phyloP scores from a whole-genome alignment of 2,888 invertebrate species.

The Pristionchus entomophagus region DNA sequence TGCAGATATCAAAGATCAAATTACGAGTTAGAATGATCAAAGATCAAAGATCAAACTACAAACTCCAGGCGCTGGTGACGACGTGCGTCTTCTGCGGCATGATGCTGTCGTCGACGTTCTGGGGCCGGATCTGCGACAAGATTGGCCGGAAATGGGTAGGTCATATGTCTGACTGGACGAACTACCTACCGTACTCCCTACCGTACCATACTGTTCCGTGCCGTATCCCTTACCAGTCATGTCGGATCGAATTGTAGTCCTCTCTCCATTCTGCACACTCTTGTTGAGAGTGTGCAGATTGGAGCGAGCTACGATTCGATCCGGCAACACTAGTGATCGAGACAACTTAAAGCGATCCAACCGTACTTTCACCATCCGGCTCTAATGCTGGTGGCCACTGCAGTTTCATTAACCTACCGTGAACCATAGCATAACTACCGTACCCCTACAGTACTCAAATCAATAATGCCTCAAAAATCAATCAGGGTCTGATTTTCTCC shows the following conservation, averaged over 20 bases:
- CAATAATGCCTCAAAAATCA: no score
- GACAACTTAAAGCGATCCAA: no score
- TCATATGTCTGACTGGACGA: background rate
- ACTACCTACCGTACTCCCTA: background rate
- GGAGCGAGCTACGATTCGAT: no score
- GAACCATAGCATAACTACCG: background rate
- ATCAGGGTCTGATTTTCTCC: slow-evolving; percentile 91
- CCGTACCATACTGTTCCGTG: no score
- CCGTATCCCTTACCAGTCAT: no score
- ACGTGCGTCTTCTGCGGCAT: slow-evolving; percentile 93
- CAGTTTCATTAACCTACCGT: no score
- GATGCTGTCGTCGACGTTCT: slow-evolving; percentile 96
- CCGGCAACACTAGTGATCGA: no score
- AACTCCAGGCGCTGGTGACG: slow-evolving; percentile 93
- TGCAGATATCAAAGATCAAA: background rate
- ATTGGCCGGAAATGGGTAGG: slow-evolving; percentile 69
- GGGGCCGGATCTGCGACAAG: slow-evolving; percentile 92
- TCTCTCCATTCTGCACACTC: no score
- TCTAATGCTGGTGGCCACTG: no score
- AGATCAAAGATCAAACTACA: slow-evolving; percentile 47
- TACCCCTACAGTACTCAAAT: slow-evolving; percentile 15
- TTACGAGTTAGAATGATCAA: background rate
- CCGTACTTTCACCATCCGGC: no score
- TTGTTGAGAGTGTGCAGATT: no score
- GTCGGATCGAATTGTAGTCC: no score